A percentile compares a stretch with the other conserved stretches of the same genome.
These are phyloP conservation scores for Aldrovandia affinis DNA, from an alignment of 2,797 vertebrate genomes.

Conservation along the genomic window DNA sequence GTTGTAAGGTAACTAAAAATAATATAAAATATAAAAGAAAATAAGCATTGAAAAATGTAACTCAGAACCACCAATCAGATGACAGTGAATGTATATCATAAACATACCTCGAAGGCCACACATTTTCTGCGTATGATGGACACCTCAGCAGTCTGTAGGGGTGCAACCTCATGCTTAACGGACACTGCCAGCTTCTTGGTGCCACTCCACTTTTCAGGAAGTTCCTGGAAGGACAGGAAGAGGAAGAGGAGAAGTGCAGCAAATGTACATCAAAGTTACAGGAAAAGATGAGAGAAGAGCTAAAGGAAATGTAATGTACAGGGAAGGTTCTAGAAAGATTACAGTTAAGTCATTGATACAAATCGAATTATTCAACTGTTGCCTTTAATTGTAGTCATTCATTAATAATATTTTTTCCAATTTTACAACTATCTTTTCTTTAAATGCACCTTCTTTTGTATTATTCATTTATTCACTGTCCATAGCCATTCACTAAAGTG, in stretches of 20 bases:
- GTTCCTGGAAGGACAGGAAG: conserved; percentile 60
- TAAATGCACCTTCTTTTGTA: background rate
- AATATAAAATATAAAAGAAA: no score
- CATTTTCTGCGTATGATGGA: conserved; percentile 74
- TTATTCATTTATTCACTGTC: background rate
- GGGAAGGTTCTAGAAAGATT: background rate
- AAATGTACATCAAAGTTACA: background rate
- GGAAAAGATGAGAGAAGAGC: background rate
- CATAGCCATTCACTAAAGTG: background rate
- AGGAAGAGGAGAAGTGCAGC: background rate
- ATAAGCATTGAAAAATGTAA: background rate
- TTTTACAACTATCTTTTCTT: background rate
- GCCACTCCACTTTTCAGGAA: conserved; percentile 78
- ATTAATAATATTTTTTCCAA: background rate
- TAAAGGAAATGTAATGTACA: background rate
- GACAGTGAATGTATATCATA: background rate
- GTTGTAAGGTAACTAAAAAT: no score
- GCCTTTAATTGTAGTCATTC: background rate
- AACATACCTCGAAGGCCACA: conserved; percentile 72
- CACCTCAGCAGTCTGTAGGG: conserved; percentile 77
- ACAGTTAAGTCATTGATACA: background rate
- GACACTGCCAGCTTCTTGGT: conserved; percentile 76
- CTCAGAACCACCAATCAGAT: background rate
- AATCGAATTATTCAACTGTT: background rate
- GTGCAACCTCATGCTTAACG: conserved; percentile 77